Conservation (phyloP, 2,888 invertebrate species). For the Tridacna gigas region DNA sequence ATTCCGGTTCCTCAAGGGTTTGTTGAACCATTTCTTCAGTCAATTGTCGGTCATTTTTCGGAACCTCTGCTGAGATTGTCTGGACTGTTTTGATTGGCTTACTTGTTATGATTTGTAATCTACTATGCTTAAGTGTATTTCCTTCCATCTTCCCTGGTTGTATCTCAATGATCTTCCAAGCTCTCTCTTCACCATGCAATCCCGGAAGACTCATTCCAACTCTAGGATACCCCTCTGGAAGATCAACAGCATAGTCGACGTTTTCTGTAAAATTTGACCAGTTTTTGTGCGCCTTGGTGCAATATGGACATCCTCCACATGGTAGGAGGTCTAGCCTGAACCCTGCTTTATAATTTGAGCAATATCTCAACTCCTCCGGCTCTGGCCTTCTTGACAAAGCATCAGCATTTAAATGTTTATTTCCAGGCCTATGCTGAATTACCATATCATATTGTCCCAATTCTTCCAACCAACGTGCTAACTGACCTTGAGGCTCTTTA, state of each 20-base stretch:
- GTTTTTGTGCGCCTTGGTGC: slow-evolving; percentile 23
- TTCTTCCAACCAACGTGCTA: slow-evolving; percentile 66
- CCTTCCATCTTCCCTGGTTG: no score
- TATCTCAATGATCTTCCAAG: no score
- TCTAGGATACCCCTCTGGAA: no score
- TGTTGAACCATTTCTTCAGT: no score
- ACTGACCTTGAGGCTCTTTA: slow-evolving; percentile 50
- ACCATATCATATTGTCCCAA: slow-evolving; percentile 58
- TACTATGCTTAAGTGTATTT: no score
- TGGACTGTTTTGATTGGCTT: no score
- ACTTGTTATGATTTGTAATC: no score
- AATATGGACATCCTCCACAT: slow-evolving; percentile 41
- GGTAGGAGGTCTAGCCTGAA: slow-evolving; percentile 4
- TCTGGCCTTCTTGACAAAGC: slow-evolving; percentile 17
- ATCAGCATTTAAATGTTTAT: slow-evolving; percentile 34
- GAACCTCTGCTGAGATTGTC: no score
- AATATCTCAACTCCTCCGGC: background rate
- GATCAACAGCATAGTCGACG: slow-evolving; percentile 21
- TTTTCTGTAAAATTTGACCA: slow-evolving; percentile 26
- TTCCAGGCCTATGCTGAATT: slow-evolving; percentile 47
- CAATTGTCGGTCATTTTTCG: no score
- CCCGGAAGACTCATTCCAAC: no score
- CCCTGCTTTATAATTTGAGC: background rate
- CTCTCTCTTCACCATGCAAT: no score
- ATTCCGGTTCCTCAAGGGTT: no score